A percentile compares a stretch with the other conserved stretches of the same genome.
Evolutionary conservation across 2,797 vertebrate species (phyloP).

Genomic region (Sebastes reedi): DNA sequence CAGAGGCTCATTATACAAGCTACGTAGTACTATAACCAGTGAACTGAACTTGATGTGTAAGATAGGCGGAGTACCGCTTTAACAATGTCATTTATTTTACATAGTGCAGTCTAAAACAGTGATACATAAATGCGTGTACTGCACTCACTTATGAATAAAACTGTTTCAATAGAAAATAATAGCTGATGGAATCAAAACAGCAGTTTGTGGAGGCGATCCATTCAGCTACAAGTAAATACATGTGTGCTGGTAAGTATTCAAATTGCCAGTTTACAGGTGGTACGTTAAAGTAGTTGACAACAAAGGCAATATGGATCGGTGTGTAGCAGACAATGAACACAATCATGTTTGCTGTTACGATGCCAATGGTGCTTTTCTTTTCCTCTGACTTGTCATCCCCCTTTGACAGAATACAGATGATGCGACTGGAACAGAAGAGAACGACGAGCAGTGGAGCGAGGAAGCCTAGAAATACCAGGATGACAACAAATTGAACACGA

Average conservation of each 20-base stretch:
- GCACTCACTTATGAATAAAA: conserved; percentile 24
- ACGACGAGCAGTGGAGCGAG: conserved; percentile 61
- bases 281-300: conserved; percentile 14
- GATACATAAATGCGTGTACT: background rate
- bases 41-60: background rate
- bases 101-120: background rate
- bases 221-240: conserved; percentile 36
- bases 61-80: background rate
- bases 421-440: conserved; percentile 69
- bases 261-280: fast-evolving
- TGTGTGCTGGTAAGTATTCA: background rate
- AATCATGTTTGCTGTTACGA: conserved; percentile 80
- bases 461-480: conserved; percentile 60
- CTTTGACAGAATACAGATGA: conserved; percentile 65
- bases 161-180: conserved; percentile 83
- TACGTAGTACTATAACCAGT: background rate
- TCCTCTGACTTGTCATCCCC: background rate
- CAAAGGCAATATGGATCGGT: conserved; percentile 75
- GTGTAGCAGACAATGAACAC: conserved; percentile 87
- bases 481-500: fast-evolving
- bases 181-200: conserved; percentile 85
- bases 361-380: conserved; percentile 58
- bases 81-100: background rate
- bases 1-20: background rate
- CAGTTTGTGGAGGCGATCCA: conserved; percentile 85